Conservation (phyloP, 2,888 invertebrate genomes). For the Lithophane socia region DNA sequence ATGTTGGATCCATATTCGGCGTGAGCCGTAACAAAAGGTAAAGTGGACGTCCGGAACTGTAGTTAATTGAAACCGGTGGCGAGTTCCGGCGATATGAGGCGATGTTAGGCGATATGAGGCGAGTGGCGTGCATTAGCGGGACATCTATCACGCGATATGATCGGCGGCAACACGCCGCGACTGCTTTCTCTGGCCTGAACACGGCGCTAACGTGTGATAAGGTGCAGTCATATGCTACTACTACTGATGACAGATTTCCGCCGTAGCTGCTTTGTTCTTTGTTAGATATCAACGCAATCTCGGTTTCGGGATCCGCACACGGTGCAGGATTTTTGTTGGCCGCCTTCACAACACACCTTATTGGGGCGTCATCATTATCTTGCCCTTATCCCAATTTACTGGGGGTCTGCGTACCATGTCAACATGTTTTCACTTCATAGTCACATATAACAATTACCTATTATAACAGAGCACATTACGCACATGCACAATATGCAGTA, state of each 20-base stretch:
- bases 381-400: neutral
- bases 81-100: conserved; percentile 14
- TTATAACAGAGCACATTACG: neutral
- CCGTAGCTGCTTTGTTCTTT: neutral
- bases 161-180: conserved; percentile 26
- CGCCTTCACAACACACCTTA: no score
- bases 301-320: neutral
- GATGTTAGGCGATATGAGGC: conserved; percentile 20
- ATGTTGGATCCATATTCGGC: neutral
- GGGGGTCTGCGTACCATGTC: no score
- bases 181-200: conserved; percentile 3
- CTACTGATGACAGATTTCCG: neutral
- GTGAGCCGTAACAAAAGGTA: conserved; percentile 28
- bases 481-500: neutral
- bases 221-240: no score
- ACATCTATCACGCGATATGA: conserved; percentile 49
- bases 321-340: neutral
- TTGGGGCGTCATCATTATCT: neutral
- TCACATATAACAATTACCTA: no score
- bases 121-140: conserved; percentile 34
- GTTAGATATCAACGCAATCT: neutral
- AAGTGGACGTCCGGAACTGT: conserved; percentile 17
- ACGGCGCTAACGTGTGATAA: neutral
- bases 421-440: neutral
- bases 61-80: conserved; percentile 27